Base-by-base conservation (phyloP, 2,888 invertebrate species). In the Lepidochitona cinerea region DNA sequence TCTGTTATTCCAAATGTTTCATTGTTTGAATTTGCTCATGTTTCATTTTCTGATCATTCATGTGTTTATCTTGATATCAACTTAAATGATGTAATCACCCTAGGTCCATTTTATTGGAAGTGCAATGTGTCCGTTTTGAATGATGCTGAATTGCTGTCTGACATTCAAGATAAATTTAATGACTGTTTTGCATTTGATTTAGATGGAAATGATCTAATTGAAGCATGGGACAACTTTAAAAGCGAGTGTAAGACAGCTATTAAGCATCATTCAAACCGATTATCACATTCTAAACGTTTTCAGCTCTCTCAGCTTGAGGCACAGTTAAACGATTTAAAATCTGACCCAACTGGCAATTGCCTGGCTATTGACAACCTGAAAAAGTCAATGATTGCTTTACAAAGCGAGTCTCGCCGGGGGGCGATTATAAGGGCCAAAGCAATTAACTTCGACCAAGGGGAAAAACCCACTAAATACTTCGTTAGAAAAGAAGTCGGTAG, bases 391-490 rank as follows among this genome's bases (percentile, higher is more conserved):
- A n/a, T 18, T 23, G 3, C 49, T 49, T 14, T 59, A 14, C 59
- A 59, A 12, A 59, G 29, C 14, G 26, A 18, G 29, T 14, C 2
- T n/a, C 7, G 49, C 7, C 3, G 5, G 9, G 54, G 5, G 26
- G 23, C 59, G 23, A 32, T 59, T 23, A 59, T 59, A 14, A 18
- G 59, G 18, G 59, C 59, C 9, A 59, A 59, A 29, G 59, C 59
- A 14, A 32, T 59, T 29, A 18, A 59, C 29, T 59, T 59, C 29
- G 26, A 59, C 12, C 26, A 59, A 32, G 32, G 59, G 14, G 59
- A 59, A 59, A 59, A 59, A 59, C 59, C 59, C 12, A 29, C 26
- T 18, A 59, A 59, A 59, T 59, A 59, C 26, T 59, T 59, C 59
- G 12, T 59, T 26, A 59, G 9, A 29, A 23, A 32, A 59, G 59